Base-by-base conservation (phyloP, 2,888 invertebrate species). In the Physocephala rufipes region DNA sequence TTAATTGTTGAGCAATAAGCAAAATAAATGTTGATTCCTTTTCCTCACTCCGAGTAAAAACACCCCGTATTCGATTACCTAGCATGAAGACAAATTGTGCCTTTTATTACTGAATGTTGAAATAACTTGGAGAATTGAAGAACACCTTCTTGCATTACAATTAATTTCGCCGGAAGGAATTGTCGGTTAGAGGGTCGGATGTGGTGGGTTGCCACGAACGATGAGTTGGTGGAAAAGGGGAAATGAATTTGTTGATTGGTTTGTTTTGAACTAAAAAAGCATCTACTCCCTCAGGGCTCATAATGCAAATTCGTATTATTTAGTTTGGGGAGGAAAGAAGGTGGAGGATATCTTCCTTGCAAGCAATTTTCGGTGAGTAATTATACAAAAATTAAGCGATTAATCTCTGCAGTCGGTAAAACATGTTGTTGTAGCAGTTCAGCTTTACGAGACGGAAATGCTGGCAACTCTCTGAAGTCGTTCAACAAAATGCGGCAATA, bases 91-190 rank as follows among this genome's bases (percentile, higher is more conserved):
- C 36, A 30, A 61, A 61, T 61, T 19, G 43, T 19, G 2, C 45
- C 45, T 19, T 21, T 36, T 36, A 36, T 7, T 36, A 12, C 62
- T 62, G 19, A n/a, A 49, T n/a, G n/a, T 26, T 36, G 5, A 51
- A 26, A 65, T 63, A 64, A 63, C 49, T 67, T 64, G 43, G 51
- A 19, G 49, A 62, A 26, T 51, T 43, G 45, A 24, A 9, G 1
- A 36, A 58, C 64, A 70, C 67, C 70, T 70, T 70, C 63, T 71
- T 67, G 71, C 68, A 71, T 28, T 53, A 64, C 63, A 70, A 73
- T 73, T 73, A 73, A 73, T 73, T 67, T 71, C 71, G 67, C 59
- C 59, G 15, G 51, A 53, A 55, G 16, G 19, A 21, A 30, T 19
- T 36, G 36, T 24, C n/a, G 36, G 36, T 36, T 36, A 36, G 36